phyloP scores from a whole-genome alignment of 2,797 vertebrate species.

The Pterois miles region DNA sequence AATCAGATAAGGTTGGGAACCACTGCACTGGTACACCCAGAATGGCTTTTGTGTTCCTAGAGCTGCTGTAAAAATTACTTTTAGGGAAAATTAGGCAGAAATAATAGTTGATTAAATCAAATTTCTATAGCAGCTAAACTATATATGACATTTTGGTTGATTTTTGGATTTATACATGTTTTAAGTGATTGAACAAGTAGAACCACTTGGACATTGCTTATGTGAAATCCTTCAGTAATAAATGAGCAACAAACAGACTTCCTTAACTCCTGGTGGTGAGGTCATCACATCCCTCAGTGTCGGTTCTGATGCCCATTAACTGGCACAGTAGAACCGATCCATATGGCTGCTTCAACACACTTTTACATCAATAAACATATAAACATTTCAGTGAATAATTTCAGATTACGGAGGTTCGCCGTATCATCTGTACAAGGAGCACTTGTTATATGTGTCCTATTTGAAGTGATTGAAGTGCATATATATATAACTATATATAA shows the following conservation, averaged over 20 bases:
- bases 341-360: constrained; percentile 2
- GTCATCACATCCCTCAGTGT: constrained; percentile 2
- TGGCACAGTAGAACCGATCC: not conserved
- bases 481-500: too few species aligned
- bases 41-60: constrained; percentile 65
- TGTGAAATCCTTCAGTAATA: constrained; percentile 21
- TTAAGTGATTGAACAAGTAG: constrained; percentile 22
- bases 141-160: constrained; percentile 14
- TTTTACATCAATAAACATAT: constrained; percentile 8
- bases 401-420: constrained; percentile 7
- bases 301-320: too few species aligned
- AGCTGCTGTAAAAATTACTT: constrained; percentile 54
- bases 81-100: too few species aligned
- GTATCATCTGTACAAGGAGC: constrained; percentile 4
- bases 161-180: constrained; percentile 23
- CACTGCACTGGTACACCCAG: constrained; percentile 42
- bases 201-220: constrained; percentile 39
- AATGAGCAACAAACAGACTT: constrained; percentile 11
- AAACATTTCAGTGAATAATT: constrained; percentile 14
- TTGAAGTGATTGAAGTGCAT: too few species aligned
- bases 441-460: too few species aligned
- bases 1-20: constrained; percentile 13
- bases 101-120: not conserved
- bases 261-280: not conserved
- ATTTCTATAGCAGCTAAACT: constrained; percentile 38